Conservation (phyloP, 2,113 vertebrate genomes). For the Amia ocellicauda region DNA sequence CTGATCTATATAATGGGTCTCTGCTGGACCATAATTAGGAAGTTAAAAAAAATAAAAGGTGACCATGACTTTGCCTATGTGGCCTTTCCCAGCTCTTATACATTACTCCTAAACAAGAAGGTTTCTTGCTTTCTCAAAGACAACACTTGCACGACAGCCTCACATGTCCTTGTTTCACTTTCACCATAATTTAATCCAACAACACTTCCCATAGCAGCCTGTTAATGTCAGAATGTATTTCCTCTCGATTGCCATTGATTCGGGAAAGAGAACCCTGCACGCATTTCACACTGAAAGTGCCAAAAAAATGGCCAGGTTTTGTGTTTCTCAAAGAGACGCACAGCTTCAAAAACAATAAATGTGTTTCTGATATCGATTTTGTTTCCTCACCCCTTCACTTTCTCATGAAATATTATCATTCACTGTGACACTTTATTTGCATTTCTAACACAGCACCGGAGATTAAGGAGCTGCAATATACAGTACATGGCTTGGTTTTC, state of each 20-base stretch:
- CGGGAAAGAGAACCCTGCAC: conserved; percentile 66
- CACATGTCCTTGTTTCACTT: conserved; percentile 25
- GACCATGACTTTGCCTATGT: neutral
- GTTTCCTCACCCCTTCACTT: conserved; percentile 49
- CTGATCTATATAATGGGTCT: conserved; percentile 42
- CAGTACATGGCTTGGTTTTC: conserved; percentile 57
- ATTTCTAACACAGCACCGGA: conserved; percentile 65
- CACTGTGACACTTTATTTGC: conserved; percentile 45
- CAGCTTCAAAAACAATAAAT: conserved; percentile 73
- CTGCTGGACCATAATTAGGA: conserved; percentile 38
- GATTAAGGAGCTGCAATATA: conserved; percentile 65
- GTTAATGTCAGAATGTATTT: conserved; percentile 73
- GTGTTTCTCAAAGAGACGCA: conserved; percentile 64
- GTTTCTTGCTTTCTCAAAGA: too few relatives aligned
- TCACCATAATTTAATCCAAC: conserved; percentile 69
- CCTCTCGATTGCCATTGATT: conserved; percentile 59
- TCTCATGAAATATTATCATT: neutral
- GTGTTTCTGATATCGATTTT: conserved; percentile 67
- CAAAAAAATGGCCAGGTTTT: conserved; percentile 66
- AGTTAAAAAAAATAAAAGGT: neutral
- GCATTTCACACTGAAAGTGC: conserved; percentile 55
- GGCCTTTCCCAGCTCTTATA: conserved; percentile 13
- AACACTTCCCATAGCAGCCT: conserved; percentile 75
- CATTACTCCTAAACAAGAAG: neutral
- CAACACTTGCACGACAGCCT: too few relatives aligned